Evolutionary conservation across 2,888 invertebrate genomes (phyloP), one percentile per base, ranked within the genome.

Genomic region (Eucera pruinosa): DNA sequence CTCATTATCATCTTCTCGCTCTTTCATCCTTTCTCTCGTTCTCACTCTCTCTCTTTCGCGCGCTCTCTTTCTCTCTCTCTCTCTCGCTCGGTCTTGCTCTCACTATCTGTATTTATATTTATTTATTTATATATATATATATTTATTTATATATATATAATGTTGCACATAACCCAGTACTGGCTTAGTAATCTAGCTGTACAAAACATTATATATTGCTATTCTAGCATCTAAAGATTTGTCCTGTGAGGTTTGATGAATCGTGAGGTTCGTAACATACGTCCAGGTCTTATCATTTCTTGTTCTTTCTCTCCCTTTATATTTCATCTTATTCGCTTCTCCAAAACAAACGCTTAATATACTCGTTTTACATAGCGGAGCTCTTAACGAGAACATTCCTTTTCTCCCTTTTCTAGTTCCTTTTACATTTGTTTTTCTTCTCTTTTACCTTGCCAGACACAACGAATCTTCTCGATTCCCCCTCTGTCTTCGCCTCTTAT

Each of bases 91-190:
- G n/a, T n/a, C n/a, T n/a, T n/a, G n/a, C n/a, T n/a, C n/a, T n/a
- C n/a, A n/a, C 23, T 47, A 43, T 69, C 13, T 50, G 30, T 67
- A 50, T 43, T 23, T 60, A 41, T 48, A 57, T 74, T 68, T 62
- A 76, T 81, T 7, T 33, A 33, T 33, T 27, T 41, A 62, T 50
- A 27, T 54, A 54, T 65, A 23, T 60, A 45, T 64, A n/a, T 54
- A 47, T 43, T n/a, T 62, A 50, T 70, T 48, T 50, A 52, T 71
- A 60, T 81, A 87, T 88, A 90, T 90, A 90, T 90, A 91, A 90
- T 90, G 91, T 91, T 91, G 91, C 91, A 91, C 91, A 85, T 91
- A 91, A 91, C 91, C 91, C 91, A 91, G 82, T 90, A 91, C 91
- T 91, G 91, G 91, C 91, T 91, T 91, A 91, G 88, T 91, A 85